Base-by-base conservation (phyloP, 2,888 invertebrate species). In the Phaedon cochleariae region DNA sequence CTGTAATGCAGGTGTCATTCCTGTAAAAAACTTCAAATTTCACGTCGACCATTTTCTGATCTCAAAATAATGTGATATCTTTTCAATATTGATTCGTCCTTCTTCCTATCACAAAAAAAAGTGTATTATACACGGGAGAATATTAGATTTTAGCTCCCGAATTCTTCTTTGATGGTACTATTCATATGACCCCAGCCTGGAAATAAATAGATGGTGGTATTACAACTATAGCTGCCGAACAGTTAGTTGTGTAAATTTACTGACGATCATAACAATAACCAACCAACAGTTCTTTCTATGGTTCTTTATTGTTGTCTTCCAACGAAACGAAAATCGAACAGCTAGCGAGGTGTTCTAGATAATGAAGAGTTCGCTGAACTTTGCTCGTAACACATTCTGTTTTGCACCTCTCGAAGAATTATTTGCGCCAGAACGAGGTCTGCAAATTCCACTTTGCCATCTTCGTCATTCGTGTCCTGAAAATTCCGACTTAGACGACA, bases 241-340 rank as follows among this genome's bases (percentile, higher is more conserved):
- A n/a, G n/a, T n/a, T n/a, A n/a, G n/a, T n/a, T n/a, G 26, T 54
- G 54, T 21, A 37, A 31, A 55, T 55, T 61, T 48, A 29, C 52
- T 63, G 65, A 55, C 65, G 61, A 58, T 62, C 64, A 64, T 22
- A 31, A 57, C 4, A 34, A 9, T 7, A 9, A n/a, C 3, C 12
- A 2, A 34, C 12, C 34, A 12, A 10, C 34, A 34, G 12, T 34
- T 34, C 10, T 10, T 26, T 26, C 26, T 3, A n/a, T 18, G 20
- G 18, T 18, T 57, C 45, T 45, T 29, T 12, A 63, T 63, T 63
- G 53, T 67, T 62, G 34, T 63, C 63, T 49, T 18, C 34, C 52
- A 31, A 74, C 67, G 75, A 76, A 74, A 76, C 72, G 70, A 74
- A 74, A 76, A 74, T 74, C 71, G 64, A 71, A 71, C 71, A 62